Conservation (phyloP, 2,113 vertebrate species). For the Anas platyrhynchos region DNA sequence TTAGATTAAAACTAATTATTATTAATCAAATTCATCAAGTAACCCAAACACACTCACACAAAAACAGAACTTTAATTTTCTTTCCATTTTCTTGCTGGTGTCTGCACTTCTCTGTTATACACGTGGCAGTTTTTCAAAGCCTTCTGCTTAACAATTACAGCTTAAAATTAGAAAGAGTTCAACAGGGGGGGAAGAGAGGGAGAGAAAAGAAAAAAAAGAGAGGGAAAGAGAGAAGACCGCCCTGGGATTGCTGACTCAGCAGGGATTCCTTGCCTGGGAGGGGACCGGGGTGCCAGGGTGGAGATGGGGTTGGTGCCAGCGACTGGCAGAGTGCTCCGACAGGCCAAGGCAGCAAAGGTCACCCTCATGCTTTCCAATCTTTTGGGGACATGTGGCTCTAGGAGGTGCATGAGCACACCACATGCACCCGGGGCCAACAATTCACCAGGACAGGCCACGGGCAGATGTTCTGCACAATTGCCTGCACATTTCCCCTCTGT, state of each 20-base stretch:
- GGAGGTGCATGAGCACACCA: neutral
- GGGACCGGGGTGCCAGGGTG: neutral
- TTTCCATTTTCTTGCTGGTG: neutral
- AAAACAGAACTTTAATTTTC: neutral
- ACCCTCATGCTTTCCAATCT: neutral
- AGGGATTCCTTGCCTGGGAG: neutral
- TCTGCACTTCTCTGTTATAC: neutral
- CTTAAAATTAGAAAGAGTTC: neutral
- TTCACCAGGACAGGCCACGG: neutral
- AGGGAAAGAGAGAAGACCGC: neutral
- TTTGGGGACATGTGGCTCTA: neutral
- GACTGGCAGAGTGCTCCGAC: accelerated
- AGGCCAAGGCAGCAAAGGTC: accelerated
- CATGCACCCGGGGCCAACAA: accelerated
- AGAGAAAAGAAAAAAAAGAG: neutral
- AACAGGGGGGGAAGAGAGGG: neutral
- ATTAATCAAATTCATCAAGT: neutral
- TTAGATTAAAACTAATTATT: neutral
- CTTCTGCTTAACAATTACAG: neutral
- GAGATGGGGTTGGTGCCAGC: neutral
- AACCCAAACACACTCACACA: neutral
- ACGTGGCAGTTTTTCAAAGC: neutral
- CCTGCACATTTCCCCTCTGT: neutral
- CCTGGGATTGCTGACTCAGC: neutral
- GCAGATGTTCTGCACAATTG: neutral